Conservation (phyloP, 1,140 invertebrate genomes). For the Anastatus disparis region DNA sequence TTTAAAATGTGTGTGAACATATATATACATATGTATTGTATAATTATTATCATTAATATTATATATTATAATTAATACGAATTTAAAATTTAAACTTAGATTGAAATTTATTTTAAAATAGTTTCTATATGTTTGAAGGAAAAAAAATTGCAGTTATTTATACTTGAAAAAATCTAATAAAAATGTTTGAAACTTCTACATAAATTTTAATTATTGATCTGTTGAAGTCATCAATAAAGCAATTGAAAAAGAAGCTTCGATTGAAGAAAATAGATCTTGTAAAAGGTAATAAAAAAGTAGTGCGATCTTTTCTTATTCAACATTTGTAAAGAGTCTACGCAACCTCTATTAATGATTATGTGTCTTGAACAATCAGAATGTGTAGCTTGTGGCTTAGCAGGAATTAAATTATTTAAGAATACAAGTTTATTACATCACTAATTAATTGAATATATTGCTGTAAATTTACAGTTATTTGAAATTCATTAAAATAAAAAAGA, state of each 20-base stretch:
- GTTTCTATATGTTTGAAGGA: too few species aligned
- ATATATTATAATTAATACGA: neutral
- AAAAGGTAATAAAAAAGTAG: slow-evolving; percentile 17
- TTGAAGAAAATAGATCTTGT: neutral
- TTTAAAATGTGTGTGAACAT: too few species aligned
- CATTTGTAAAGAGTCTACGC: neutral
- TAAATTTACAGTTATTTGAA: neutral
- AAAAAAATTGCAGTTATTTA: too few species aligned
- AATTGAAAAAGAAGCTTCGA: neutral
- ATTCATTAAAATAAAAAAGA: too few species aligned
- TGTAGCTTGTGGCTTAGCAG: neutral
- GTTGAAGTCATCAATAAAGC: neutral
- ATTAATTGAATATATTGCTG: neutral
- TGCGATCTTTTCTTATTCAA: slow-evolving; percentile 22
- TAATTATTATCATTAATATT: slow-evolving; percentile 4
- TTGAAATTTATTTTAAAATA: too few species aligned
- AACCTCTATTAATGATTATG: slow-evolving; percentile 18
- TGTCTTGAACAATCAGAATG: slow-evolving; percentile 9
- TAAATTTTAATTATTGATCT: neutral
- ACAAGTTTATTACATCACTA: slow-evolving; percentile 14
- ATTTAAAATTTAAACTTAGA: neutral
- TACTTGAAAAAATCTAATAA: neutral
- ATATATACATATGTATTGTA: too few species aligned
- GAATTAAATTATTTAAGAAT: slow-evolving; percentile 12
- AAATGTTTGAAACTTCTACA: neutral